A percentile compares a stretch with the other conserved stretches of the same genome.
These are phyloP conservation scores for Podarcis cretensis DNA, from an alignment of 2,113 vertebrate species.

Conservation along the genomic window DNA sequence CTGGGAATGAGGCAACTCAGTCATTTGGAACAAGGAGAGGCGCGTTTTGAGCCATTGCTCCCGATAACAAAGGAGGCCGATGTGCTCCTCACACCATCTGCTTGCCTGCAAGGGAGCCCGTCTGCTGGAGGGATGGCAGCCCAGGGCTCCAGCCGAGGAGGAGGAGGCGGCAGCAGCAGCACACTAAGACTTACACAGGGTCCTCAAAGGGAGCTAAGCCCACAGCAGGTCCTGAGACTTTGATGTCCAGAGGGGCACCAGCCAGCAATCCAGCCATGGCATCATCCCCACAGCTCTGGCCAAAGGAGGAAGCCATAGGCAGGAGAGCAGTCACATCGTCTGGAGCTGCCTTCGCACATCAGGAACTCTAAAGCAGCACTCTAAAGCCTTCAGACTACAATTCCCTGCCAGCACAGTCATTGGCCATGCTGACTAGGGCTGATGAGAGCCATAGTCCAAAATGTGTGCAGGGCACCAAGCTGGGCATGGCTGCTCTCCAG, in stretches of 20 bases:
- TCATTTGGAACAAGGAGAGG: conserved; percentile 55
- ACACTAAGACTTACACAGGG: neutral
- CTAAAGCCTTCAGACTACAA: no score
- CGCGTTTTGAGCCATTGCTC: conserved; percentile 47
- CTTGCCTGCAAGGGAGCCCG: neutral
- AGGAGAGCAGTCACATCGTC: neutral
- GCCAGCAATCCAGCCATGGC: neutral
- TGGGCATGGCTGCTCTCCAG: neutral
- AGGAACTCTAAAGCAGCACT: neutral
- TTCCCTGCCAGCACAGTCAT: no score
- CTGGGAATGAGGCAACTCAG: conserved; percentile 54
- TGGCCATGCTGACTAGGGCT: no score
- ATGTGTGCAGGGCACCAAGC: no score
- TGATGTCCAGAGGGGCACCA: neutral
- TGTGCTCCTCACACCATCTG: conserved; percentile 11
- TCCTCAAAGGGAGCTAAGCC: neutral
- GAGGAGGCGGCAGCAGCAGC: neutral
- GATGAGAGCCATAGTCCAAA: no score
- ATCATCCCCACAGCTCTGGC: neutral
- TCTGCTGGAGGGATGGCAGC: neutral
- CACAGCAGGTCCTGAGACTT: neutral
- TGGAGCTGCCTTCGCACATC: neutral
- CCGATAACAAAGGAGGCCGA: conserved; percentile 32
- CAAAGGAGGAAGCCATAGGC: neutral
- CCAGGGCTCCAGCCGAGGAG: neutral